Evolutionary conservation across 92 coral and sea anemone species (phyloP).

Genomic region (Phenganax marumi): DNA sequence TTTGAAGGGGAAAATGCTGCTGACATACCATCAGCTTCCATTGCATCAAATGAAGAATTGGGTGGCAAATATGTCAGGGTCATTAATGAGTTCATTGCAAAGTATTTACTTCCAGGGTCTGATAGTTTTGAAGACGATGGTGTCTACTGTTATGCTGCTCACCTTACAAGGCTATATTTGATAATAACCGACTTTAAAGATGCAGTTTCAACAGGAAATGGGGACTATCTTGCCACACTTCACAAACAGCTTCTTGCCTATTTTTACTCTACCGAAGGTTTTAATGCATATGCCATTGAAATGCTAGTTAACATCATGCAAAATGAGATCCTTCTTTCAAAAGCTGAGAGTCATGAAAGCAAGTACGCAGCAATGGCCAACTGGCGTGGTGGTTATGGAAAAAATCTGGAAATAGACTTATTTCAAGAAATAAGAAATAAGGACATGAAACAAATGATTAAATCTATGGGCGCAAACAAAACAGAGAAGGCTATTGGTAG

Average conservation of each 20-base stretch:
- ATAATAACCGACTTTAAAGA: background rate
- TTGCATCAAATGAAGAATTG: background rate
- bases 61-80: background rate
- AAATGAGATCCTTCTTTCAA: background rate
- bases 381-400: too few species aligned
- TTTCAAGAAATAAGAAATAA: too few species aligned
- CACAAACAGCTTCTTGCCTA: background rate
- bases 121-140: background rate
- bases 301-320: background rate
- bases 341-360: background rate
- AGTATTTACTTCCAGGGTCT: background rate
- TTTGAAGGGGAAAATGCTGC: background rate
- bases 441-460: background rate
- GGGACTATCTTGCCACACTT: background rate
- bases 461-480: background rate
- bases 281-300: constrained; percentile 1
- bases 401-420: too few species aligned
- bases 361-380: too few species aligned
- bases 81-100: background rate
- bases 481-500: constrained; percentile 7
- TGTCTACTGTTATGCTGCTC: background rate
- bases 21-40: background rate
- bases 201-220: background rate
- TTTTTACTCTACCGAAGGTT: background rate
- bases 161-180: background rate